Percentiles rank a stretch among this genome's conserved stretches.
phyloP scores from a whole-genome alignment of 2,888 invertebrate genomes.

The Latrodectus hesperus region DNA sequence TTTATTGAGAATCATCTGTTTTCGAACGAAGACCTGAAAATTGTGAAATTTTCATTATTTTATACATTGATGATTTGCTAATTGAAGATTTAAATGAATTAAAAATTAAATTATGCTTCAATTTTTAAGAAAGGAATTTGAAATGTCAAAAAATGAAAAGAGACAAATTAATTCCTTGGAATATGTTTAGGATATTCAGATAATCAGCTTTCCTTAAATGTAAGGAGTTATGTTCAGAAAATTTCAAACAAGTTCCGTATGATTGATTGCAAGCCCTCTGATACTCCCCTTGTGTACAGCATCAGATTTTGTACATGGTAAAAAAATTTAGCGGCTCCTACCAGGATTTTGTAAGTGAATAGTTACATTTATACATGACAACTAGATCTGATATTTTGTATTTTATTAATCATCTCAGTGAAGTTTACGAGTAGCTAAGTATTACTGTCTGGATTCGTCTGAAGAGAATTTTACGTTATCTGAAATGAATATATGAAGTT shows the following conservation, averaged over 20 bases:
- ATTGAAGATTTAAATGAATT: constrained; percentile 13
- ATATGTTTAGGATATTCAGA: background rate
- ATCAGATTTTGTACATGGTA: constrained; percentile 18
- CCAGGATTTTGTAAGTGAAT: constrained; percentile 10
- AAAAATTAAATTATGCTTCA: background rate
- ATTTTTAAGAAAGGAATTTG: constrained; percentile 17
- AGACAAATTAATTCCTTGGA: constrained; percentile 10
- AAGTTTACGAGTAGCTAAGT: constrained; percentile 30
- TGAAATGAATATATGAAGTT: constrained; percentile 35
- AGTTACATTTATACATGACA: constrained; percentile 24
- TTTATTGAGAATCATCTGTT: constrained; percentile 26
- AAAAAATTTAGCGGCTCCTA: constrained; percentile 16
- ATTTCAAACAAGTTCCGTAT: constrained; percentile 18
- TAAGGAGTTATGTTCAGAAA: constrained; percentile 23
- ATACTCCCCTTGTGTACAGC: constrained; percentile 30
- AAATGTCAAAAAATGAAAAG: constrained; percentile 25
- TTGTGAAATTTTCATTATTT: constrained; percentile 22
- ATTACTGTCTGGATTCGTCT: constrained; percentile 25
- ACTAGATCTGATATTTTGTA: constrained; percentile 16
- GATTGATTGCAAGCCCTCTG: constrained; percentile 14
- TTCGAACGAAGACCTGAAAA: constrained; percentile 28
- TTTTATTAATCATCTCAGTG: constrained; percentile 24
- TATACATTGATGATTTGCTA: constrained; percentile 29
- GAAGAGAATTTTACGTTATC: constrained; percentile 24
- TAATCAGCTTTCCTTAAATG: constrained; percentile 2